Base-by-base conservation (phyloP, 2,113 vertebrate species). In the Heptranchias perlo region DNA sequence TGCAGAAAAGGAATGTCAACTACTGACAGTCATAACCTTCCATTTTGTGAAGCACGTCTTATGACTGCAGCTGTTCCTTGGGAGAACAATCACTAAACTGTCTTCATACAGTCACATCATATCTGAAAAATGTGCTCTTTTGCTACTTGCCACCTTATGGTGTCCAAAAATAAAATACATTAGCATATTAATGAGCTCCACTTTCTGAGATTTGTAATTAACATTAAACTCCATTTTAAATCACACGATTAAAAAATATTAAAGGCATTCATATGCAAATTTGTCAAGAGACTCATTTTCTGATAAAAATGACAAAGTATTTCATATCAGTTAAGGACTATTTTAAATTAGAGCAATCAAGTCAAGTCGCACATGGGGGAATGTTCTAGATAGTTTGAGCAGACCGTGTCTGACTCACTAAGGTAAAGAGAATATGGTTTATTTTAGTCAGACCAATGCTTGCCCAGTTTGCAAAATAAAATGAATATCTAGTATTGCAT, bases 401-500 rank as follows among this genome's bases (percentile, higher is more conserved):
- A 62, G 35, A 25, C 58, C 54, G n/a, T 64, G 89, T 93, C 89
- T 39, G 89, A 23, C 58, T 93, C 89, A 93, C 35, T 93, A n/a
- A 93, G 31, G 89, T 62, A 61, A 62, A 62, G 58, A 61, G 49
- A 89, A 89, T 87, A 92, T 5, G 61, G 14, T 64, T 39, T 78
- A 21, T 47, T 62, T 61, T 61, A 3, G 21, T 97, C 96, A 96
- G 96, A 95, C 96, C 96, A 96, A 67, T 91, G 0, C 0, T 3
- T 89, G 96, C 96, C 96, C 23, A 0, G 52, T 58, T 7, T 1
- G 96, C 44, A 96, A 58, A 96, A 96, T 96, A 96, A 96, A 96
- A 95, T 96, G 25, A 96, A 78, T 96, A 76, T 96, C 96, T 73
- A 61, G 86, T 91, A 35, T 96, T 96, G 47, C 52, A 65, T 69